Evolutionary conservation across 2,797 vertebrate genomes (phyloP), one percentile per base, ranked within the genome.

Genomic region (Capromys pilorides): DNA sequence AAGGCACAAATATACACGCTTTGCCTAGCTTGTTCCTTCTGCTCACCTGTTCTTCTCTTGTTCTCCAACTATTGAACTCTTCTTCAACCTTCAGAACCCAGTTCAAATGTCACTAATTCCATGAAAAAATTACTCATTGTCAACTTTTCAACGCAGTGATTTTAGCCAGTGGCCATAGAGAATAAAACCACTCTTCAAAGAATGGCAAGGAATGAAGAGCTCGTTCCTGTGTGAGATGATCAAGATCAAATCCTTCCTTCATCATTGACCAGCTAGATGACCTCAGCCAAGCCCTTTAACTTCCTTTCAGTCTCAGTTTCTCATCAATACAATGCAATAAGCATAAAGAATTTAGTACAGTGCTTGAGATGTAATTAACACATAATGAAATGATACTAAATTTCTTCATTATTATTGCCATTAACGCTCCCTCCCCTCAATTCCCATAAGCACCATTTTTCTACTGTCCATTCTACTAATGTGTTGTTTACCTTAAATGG

Each of bases 391-490:
- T 8, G 28, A 36, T 2, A 67, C 28, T 80, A 54, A 78, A 80
- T 62, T 64, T 69, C 59, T 75, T 79, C 59, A 77, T 54, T 26
- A 33, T 33, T 36, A 6, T 83, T 28, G 61, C 75, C 45, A 54
- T 75, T 10, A 90, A 39, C 59, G 49, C 16, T 54, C 45, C n/a
- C 12, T 45, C 41, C 71, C 64, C 54, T 71, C 57, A 89, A 93
- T 86, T 86, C 93, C 86, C 80, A n/a, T 5, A n/a, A 78, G 88
- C 24, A 49, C 41, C 9, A 18, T 81, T 75, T 86, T 54, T 31
- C 19, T 69, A 59, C 24, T 93, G 83, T 94, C 94, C 78, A 51
- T 61, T 61, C 66, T 67, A 82, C 66, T 95, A n/a, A 94, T 93
- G 90, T 82, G 87, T 57, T 71, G 39, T 93, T 95, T 94, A 57